Conservation (phyloP, 2,888 invertebrate genomes). For the Lissonota sp. region DNA sequence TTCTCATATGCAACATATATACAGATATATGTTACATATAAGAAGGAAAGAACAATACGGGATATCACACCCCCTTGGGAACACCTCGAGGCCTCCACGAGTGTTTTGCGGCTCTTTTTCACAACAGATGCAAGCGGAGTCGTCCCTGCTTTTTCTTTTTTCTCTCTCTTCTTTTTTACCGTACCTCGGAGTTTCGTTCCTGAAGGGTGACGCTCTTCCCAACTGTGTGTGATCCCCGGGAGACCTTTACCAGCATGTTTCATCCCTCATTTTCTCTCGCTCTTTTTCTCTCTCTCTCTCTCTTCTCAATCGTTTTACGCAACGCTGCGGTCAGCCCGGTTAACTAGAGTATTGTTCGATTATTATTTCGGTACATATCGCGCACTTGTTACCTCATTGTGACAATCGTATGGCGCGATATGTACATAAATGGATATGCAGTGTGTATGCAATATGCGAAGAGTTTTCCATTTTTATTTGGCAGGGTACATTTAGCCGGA, state of each 20-base stretch:
- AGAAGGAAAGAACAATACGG: constrained; percentile 56
- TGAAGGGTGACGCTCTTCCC: constrained; percentile 54
- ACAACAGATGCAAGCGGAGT: constrained; percentile 63
- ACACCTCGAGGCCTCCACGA: constrained; percentile 53
- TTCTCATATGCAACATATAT: constrained; percentile 17
- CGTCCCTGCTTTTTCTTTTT: constrained; percentile 57
- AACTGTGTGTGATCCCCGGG: constrained; percentile 72
- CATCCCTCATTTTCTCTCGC: constrained; percentile 25
- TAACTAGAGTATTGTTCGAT: constrained; percentile 83
- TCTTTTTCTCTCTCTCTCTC: constrained; percentile 22
- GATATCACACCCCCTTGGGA: constrained; percentile 61
- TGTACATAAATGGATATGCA: constrained; percentile 11
- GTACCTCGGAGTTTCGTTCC: constrained; percentile 43
- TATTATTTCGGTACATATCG: constrained; percentile 84
- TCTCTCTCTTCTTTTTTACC: constrained; percentile 38
- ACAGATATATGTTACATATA: constrained; percentile 11
- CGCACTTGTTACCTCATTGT: constrained; percentile 83
- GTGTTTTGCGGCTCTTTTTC: constrained; percentile 54
- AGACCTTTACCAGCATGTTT: constrained; percentile 69
- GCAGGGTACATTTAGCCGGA: not conserved
- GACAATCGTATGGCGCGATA: constrained; percentile 56
- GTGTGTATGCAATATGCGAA: constrained; percentile 18
- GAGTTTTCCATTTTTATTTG: constrained; percentile 3
- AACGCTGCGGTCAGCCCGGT: constrained; percentile 76
- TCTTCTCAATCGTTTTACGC: constrained; percentile 32